Conservation (phyloP, 1,140 invertebrate genomes). For the Armadillidium nasatum region DNA sequence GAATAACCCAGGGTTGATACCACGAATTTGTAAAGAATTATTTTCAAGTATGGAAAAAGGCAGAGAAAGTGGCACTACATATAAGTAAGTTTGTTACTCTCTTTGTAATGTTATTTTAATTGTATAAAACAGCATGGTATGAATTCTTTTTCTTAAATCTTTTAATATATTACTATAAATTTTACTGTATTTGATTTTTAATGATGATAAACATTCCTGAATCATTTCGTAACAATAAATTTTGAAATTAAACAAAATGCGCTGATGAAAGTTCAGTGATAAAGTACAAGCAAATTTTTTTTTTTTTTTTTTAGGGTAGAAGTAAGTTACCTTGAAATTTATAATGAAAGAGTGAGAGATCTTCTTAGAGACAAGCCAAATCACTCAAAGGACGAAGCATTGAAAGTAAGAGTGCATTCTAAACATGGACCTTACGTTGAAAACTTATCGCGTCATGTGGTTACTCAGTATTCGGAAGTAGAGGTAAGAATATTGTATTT, state of each 20-base stretch:
- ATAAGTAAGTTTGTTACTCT: slow-evolving; percentile 33
- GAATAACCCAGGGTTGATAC: slow-evolving; percentile 71
- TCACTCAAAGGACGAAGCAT: slow-evolving; percentile 21
- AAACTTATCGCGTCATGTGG: slow-evolving; percentile 73
- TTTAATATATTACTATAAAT: too few species aligned
- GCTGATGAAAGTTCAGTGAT: too few species aligned
- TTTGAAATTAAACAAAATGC: too few species aligned
- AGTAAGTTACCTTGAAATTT: slow-evolving; percentile 68
- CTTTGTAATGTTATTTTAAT: too few species aligned
- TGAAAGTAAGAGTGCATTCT: slow-evolving; percentile 82
- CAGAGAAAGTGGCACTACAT: slow-evolving; percentile 71
- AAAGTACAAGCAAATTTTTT: too few species aligned
- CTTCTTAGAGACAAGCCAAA: slow-evolving; percentile 53
- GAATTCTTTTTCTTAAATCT: too few species aligned
- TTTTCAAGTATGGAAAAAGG: slow-evolving; percentile 59
- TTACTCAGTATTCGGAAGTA: slow-evolving; percentile 78
- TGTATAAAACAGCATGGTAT: too few species aligned
- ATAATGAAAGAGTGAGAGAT: slow-evolving; percentile 86
- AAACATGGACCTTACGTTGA: slow-evolving; percentile 88
- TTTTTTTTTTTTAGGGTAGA: slow-evolving; percentile 50
- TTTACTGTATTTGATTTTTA: too few species aligned
- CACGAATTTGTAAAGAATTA: slow-evolving; percentile 69
- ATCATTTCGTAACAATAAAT: too few species aligned
- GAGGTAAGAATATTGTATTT: slow-evolving; percentile 55
- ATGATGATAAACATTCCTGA: too few species aligned